Percentiles rank a stretch among this genome's conserved stretches.
phyloP scores from a whole-genome alignment of 2,797 vertebrate genomes.

The Neosilurus mollespiculum region DNA sequence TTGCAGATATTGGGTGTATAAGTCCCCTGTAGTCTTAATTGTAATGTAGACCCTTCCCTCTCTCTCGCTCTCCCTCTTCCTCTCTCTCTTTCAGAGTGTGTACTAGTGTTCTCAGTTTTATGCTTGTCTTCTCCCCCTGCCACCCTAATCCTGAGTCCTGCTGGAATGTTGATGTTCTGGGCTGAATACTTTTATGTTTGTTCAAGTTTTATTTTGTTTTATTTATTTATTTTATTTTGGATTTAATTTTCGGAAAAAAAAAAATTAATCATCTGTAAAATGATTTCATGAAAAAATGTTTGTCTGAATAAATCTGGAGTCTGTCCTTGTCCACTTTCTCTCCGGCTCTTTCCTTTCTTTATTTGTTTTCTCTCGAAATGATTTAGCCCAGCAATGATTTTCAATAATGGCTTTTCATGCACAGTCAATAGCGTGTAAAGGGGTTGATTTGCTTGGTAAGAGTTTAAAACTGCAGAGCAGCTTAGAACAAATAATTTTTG shows the following conservation, averaged over 20 bases:
- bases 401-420: conserved; percentile 27
- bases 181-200: conserved; percentile 65
- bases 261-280: conserved; percentile 58
- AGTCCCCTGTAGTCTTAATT: conserved; percentile 78
- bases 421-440: conserved; percentile 13
- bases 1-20: conserved; percentile 67
- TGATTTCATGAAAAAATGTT: conserved; percentile 74
- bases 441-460: conserved; percentile 26
- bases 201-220: conserved; percentile 47
- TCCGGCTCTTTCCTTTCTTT: conserved; percentile 46
- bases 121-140: conserved; percentile 34
- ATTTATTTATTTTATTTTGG: not conserved
- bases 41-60: conserved; percentile 66
- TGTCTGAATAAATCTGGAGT: conserved; percentile 88
- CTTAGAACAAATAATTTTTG: conserved; percentile 25
- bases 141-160: conserved; percentile 68
- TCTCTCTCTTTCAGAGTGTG: conserved; percentile 21
- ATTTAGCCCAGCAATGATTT: conserved; percentile 8
- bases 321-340: conserved; percentile 70
- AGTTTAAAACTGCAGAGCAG: conserved; percentile 17
- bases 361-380: conserved; percentile 20
- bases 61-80: conserved; percentile 4
- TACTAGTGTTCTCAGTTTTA: conserved; percentile 48
- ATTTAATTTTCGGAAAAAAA: conserved; percentile 4
- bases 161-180: conserved; percentile 80